Conservation (phyloP, 2,113 vertebrate genomes). For the Planiliza haematocheilus region DNA sequence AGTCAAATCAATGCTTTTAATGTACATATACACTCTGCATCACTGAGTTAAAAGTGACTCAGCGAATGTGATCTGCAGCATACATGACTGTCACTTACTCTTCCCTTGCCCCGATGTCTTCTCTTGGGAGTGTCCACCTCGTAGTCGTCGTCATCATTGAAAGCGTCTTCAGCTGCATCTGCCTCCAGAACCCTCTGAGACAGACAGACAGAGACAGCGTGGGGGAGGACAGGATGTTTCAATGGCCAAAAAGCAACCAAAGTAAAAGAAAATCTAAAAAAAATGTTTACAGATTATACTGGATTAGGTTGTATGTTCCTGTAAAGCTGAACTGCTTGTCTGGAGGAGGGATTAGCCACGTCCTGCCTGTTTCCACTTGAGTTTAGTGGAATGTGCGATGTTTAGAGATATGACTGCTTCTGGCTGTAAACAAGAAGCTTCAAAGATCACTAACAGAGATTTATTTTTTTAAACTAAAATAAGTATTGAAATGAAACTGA, state of each 20-base stretch:
- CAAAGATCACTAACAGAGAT: background rate
- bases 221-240: background rate
- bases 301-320: too few species aligned
- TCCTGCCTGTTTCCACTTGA: background rate
- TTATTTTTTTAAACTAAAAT: background rate
- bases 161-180: constrained; percentile 96
- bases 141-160: constrained; percentile 94
- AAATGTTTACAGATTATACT: too few species aligned
- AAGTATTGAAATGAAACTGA: background rate
- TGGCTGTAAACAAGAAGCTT: background rate
- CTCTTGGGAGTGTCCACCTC: constrained; percentile 96
- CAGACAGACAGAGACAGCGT: background rate
- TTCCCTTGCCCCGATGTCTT: constrained; percentile 95
- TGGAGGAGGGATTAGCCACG: background rate
- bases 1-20: background rate
- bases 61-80: background rate
- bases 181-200: constrained; percentile 95
- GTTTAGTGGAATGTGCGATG: constrained; percentile 22
- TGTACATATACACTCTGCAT: background rate
- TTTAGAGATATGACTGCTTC: constrained; percentile 5
- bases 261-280: background rate
- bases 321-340: background rate
- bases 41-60: background rate
- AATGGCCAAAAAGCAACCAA: background rate
- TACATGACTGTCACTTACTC: constrained; percentile 83